phyloP scores from a whole-genome alignment of 2,888 invertebrate genomes.

The Iselma pallidipennis region DNA sequence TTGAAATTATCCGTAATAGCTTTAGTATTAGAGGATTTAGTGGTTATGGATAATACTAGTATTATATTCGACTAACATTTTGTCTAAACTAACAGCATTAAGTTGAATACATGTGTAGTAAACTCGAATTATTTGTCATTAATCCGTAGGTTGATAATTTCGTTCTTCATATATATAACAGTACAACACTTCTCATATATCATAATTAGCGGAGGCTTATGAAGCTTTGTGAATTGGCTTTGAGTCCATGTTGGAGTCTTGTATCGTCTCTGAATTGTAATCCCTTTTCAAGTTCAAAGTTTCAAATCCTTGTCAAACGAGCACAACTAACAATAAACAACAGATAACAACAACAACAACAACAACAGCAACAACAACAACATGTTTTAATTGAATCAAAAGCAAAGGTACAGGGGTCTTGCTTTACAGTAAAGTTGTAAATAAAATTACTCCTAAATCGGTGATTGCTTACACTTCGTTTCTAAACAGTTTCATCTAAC shows the following conservation, averaged over 20 bases:
- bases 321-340: constrained; percentile 18
- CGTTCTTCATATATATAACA: constrained; percentile 8
- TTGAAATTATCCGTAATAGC: too few relatives aligned
- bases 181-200: constrained; percentile 17
- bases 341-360: constrained; percentile 13
- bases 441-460: not conserved
- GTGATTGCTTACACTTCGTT: constrained; percentile 19
- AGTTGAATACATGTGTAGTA: not conserved
- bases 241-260: constrained; percentile 24
- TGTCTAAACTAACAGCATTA: constrained; percentile 7
- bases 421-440: not conserved
- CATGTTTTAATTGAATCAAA: constrained; percentile 16
- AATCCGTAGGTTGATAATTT: constrained; percentile 25
- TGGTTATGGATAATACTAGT: not conserved
- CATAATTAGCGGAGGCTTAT: constrained; percentile 23
- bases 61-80: constrained; percentile 8
- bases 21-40: constrained; percentile 8
- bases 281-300: constrained; percentile 22
- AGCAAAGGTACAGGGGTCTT: not conserved
- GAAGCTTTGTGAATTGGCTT: constrained; percentile 27
- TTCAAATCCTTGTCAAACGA: constrained; percentile 24
- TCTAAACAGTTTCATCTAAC: constrained; percentile 11
- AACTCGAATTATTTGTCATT: constrained; percentile 12
- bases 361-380: constrained; percentile 10
- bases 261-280: constrained; percentile 22